Evolutionary conservation across 2,113 vertebrate species (phyloP).

Genomic region (Eudyptes chrysolophus): DNA sequence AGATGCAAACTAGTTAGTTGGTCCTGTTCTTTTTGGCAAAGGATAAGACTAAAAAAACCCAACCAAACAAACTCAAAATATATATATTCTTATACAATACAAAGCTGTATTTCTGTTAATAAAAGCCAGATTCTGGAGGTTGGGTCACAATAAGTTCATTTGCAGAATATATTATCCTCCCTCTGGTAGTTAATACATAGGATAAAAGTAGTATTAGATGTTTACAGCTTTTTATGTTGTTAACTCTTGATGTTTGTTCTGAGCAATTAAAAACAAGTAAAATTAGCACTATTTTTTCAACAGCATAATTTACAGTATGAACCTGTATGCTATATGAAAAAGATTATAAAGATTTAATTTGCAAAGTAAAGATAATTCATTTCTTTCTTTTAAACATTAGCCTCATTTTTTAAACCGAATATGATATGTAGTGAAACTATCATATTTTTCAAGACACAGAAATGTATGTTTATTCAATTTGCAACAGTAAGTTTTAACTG

Average conservation of each 20-base stretch:
- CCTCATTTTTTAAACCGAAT: not conserved
- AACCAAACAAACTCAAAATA: rapidly evolving
- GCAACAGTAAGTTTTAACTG: not conserved
- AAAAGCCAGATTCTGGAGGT: not conserved
- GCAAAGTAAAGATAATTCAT: not conserved
- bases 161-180: not conserved
- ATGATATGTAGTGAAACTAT: not conserved
- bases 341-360: not conserved
- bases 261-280: not conserved
- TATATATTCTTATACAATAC: not conserved
- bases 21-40: not conserved
- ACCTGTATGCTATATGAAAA: not conserved
- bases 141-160: not conserved
- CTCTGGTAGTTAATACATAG: not conserved
- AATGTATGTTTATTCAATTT: not conserved
- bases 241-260: not conserved
- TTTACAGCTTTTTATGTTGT: not conserved
- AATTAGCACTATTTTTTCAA: not conserved
- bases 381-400: not conserved
- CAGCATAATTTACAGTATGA: not conserved
- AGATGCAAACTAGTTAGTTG: not conserved
- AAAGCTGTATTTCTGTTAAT: not conserved
- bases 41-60: not conserved
- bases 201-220: not conserved
- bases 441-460: not conserved